These are phyloP conservation scores for Ptiloglossa arizonensis DNA, from an alignment of 1,140 invertebrate genomes.

Conservation along the genomic window DNA sequence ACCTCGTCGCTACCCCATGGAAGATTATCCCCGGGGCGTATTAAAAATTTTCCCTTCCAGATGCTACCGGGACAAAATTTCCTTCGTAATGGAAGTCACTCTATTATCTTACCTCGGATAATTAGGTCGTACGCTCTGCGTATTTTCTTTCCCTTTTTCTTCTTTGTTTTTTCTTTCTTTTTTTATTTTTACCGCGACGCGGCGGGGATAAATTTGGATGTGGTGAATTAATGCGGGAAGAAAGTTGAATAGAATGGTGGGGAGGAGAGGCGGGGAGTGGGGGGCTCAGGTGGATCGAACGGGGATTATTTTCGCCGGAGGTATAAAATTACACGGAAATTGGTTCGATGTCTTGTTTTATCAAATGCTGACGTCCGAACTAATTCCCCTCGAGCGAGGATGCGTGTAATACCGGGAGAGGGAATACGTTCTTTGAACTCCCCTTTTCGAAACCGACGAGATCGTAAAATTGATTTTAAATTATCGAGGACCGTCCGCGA, in stretches of 20 bases:
- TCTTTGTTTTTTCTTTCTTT: background rate
- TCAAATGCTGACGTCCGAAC: background rate
- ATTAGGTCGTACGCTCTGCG: conserved; percentile 40
- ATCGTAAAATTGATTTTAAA: background rate
- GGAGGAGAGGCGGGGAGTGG: background rate
- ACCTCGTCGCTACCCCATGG: background rate
- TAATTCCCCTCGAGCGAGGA: background rate
- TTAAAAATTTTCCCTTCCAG: conserved; percentile 48
- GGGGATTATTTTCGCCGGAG: conserved; percentile 21
- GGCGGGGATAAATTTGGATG: conserved; percentile 23
- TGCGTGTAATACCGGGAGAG: background rate
- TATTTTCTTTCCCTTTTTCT: background rate
- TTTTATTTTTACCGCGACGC: background rate
- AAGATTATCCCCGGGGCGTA: conserved; percentile 37
- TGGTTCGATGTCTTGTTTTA: conserved; percentile 18
- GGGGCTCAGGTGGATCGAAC: conserved; percentile 27
- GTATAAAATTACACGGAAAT: conserved; percentile 26
- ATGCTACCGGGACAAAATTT: conserved; percentile 45
- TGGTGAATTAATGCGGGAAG: conserved; percentile 29
- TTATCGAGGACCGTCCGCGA: too few relatives aligned
- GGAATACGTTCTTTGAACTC: background rate
- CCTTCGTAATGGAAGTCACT: conserved; percentile 47
- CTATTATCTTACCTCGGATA: conserved; percentile 48
- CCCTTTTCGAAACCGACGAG: background rate
- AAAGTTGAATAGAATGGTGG: background rate